Conservation (phyloP, 2,888 invertebrate species). For the Xanthia icteritia region DNA sequence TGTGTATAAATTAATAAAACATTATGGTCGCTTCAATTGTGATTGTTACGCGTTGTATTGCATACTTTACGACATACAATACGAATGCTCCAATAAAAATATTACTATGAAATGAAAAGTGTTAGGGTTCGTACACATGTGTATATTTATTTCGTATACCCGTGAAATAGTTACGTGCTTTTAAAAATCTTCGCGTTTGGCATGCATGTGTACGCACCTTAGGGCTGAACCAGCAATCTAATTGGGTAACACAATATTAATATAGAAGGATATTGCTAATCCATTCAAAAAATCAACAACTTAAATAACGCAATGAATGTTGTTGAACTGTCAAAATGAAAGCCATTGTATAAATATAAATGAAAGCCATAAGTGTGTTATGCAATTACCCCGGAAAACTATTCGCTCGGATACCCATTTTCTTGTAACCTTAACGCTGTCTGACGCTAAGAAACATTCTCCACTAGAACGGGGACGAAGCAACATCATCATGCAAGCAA, state of each 20-base stretch:
- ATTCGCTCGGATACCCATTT: background rate
- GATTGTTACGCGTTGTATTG: slow-evolving; percentile 25
- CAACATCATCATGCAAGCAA: background rate
- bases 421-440: background rate
- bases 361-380: too few species aligned
- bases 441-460: background rate
- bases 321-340: too few species aligned
- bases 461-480: too few species aligned
- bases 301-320: too few species aligned
- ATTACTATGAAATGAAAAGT: background rate
- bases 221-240: background rate
- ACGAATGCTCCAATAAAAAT: slow-evolving; percentile 5
- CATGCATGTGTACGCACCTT: background rate
- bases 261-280: too few species aligned
- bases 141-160: background rate
- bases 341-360: too few species aligned
- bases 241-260: too few species aligned
- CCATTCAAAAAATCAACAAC: too few species aligned
- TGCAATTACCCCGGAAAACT: background rate
- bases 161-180: background rate
- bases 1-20: slow-evolving; percentile 31
- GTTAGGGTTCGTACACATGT: background rate
- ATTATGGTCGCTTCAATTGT: slow-evolving; percentile 13
- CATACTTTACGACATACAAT: slow-evolving; percentile 3
- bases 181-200: background rate